These are phyloP conservation scores for Pterostichus niger DNA, from an alignment of 2,888 invertebrate species.

Conservation along the genomic window DNA sequence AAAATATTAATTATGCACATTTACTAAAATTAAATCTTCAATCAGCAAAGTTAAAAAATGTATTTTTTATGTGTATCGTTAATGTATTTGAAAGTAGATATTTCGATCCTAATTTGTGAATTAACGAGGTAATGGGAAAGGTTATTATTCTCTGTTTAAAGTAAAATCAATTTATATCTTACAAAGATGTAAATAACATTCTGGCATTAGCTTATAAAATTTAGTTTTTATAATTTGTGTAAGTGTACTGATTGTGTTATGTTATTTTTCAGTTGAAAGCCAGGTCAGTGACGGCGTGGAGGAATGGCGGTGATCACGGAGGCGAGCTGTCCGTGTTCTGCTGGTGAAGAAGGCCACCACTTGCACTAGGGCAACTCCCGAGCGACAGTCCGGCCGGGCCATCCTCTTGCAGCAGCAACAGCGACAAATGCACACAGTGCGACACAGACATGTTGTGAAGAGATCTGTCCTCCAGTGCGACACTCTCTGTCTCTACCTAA, in stretches of 20 bases:
- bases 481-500: neutral
- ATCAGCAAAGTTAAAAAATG: too few species aligned
- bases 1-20: too few species aligned
- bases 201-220: slow-evolving; percentile 21
- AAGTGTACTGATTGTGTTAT: neutral
- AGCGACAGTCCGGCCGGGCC: neutral
- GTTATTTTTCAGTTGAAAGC: slow-evolving; percentile 84
- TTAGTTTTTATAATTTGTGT: neutral
- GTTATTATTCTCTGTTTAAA: neutral
- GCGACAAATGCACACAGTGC: slow-evolving; percentile 43
- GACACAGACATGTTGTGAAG: slow-evolving; percentile 22
- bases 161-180: neutral
- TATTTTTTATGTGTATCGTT: too few species aligned
- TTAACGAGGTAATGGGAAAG: too few species aligned
- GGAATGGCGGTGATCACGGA: slow-evolving; percentile 84
- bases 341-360: slow-evolving; percentile 81
- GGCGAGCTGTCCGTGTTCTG: slow-evolving; percentile 89
- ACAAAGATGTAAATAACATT: neutral
- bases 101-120: too few species aligned
- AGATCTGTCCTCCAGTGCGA: neutral
- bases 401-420: neutral
- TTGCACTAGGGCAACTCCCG: neutral
- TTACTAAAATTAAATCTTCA: too few species aligned
- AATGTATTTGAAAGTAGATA: too few species aligned
- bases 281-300: slow-evolving; percentile 87